phyloP scores from a whole-genome alignment of 1,140 invertebrate genomes.

The Platorchestia sp. region DNA sequence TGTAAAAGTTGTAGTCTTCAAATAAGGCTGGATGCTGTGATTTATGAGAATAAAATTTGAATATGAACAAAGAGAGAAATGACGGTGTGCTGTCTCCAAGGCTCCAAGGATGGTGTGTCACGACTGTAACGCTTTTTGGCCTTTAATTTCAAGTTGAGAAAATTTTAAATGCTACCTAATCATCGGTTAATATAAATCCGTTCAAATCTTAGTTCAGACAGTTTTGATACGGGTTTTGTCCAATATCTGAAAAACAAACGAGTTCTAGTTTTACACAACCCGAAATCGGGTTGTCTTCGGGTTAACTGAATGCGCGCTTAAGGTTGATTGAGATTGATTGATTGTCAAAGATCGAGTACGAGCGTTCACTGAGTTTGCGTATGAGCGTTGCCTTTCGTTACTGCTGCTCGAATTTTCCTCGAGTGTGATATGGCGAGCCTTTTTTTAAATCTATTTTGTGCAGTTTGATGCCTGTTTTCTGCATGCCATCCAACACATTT shows the following conservation, averaged over 20 bases:
- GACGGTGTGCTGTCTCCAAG: background rate
- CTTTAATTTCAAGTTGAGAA: background rate
- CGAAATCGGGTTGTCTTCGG: background rate
- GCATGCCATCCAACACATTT: background rate
- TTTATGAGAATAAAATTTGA: background rate
- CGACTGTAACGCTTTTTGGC: background rate
- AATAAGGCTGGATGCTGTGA: background rate
- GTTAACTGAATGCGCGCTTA: background rate
- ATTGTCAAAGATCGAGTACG: background rate
- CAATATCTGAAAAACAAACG: background rate
- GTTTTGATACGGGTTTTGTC: too few relatives aligned
- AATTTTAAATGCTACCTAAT: too few relatives aligned
- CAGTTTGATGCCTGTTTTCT: slow-evolving; percentile 7
- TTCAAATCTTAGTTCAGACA: too few relatives aligned
- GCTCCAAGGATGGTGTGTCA: too few relatives aligned
- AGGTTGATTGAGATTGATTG: too few relatives aligned
- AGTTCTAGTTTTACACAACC: background rate
- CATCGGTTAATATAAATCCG: too few relatives aligned
- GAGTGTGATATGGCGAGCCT: background rate
- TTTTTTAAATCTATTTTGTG: background rate
- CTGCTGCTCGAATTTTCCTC: background rate
- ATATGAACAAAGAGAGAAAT: background rate
- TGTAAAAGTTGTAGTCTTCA: background rate
- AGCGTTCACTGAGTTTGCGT: background rate
- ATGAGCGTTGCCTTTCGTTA: background rate